phyloP scores from a whole-genome alignment of 2,113 vertebrate genomes.

The Dromas ardeola region DNA sequence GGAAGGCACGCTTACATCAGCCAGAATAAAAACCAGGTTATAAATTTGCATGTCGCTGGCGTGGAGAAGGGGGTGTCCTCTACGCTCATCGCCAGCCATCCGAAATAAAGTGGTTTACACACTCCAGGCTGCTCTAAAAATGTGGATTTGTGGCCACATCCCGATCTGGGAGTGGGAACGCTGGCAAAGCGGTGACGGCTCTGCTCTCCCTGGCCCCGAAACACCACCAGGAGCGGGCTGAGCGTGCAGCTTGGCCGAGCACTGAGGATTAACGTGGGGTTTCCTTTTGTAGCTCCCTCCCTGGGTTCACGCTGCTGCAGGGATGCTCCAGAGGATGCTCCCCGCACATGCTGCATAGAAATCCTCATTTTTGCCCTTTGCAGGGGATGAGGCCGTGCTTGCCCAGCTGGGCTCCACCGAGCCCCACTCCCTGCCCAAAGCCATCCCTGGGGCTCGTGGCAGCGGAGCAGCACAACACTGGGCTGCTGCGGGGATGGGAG shows the following conservation, averaged over 20 bases:
- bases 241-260: accelerated
- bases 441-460: not conserved
- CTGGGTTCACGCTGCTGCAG: not conserved
- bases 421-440: not conserved
- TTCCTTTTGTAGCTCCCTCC: not conserved
- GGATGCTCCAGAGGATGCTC: not conserved
- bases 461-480: not conserved
- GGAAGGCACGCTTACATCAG: not conserved
- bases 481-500: not conserved
- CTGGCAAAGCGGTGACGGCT: accelerated
- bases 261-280: accelerated
- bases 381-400: too few species aligned
- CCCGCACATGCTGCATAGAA: accelerated
- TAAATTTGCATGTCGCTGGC: accelerated
- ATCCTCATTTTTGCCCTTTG: not conserved
- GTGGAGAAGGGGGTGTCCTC: not conserved
- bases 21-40: not conserved
- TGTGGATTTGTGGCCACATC: not conserved
- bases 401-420: not conserved
- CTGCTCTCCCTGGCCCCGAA: not conserved
- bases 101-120: not conserved
- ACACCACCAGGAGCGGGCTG: accelerated
- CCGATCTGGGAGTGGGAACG: accelerated
- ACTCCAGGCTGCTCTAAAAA: not conserved
- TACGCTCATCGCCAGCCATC: not conserved